Percentiles rank a stretch among this genome's conserved stretches.
Conservation (phyloP, 2,888 invertebrate genomes). For the Ptilodon capucinus region DNA sequence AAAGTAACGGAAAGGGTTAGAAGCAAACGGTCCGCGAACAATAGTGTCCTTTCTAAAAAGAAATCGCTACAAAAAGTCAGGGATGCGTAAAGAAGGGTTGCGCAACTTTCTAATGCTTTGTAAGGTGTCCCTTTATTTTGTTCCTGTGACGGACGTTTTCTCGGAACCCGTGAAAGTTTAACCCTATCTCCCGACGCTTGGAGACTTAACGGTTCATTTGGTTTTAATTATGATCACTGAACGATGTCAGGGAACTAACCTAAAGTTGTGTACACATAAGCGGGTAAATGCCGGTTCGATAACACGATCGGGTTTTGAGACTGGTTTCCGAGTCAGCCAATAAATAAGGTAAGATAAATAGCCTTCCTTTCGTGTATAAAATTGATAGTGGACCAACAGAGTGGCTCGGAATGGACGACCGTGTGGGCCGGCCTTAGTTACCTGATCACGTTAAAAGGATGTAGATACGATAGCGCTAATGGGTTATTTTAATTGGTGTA, state of each 20-base stretch:
- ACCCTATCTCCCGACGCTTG: constrained; percentile 48
- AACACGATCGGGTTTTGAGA: constrained; percentile 62
- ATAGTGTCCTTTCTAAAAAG: constrained; percentile 67
- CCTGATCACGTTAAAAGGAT: constrained; percentile 49
- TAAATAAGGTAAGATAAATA: constrained; percentile 82
- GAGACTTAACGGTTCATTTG: constrained; percentile 50
- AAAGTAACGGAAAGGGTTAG: constrained; percentile 78
- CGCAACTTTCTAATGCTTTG: constrained; percentile 81
- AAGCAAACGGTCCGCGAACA: constrained; percentile 66
- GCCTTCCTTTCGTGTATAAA: constrained; percentile 77
- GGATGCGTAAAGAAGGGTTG: constrained; percentile 76
- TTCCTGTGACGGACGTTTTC: constrained; percentile 52
- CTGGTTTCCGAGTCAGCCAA: constrained; percentile 76
- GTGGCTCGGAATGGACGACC: constrained; percentile 61
- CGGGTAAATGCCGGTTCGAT: constrained; percentile 58
- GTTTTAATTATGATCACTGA: constrained; percentile 45
- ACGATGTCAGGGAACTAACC: constrained; percentile 19
- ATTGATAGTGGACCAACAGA: constrained; percentile 75
- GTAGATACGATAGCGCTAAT: constrained; percentile 55
- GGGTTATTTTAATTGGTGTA: constrained; percentile 52
- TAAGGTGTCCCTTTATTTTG: constrained; percentile 65
- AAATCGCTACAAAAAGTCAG: constrained; percentile 63
- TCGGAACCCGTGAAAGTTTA: constrained; percentile 74
- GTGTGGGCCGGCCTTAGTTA: constrained; percentile 59
- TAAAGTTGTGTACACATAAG: constrained; percentile 51